Percentiles rank a stretch among this genome's conserved stretches.
These are phyloP conservation scores for Neosilurus mollespiculum DNA, from an alignment of 2,797 vertebrate genomes.

Conservation along the genomic window DNA sequence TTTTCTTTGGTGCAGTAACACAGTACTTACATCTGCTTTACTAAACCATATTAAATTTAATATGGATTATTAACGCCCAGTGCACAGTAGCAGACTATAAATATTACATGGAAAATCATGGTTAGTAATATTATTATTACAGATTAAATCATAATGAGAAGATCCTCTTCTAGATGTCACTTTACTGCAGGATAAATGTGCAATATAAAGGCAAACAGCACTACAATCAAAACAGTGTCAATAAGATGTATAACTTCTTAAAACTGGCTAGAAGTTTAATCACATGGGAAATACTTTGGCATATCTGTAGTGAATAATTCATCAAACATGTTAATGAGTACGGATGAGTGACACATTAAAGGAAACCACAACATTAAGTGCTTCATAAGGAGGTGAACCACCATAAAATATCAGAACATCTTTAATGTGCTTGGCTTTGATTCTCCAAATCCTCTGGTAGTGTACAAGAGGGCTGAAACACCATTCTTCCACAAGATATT, in stretches of 20 bases:
- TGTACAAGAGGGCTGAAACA: background rate
- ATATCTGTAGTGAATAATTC: background rate
- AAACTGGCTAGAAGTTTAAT: background rate
- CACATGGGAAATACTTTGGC: background rate
- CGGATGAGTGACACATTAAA: background rate
- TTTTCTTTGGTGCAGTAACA: slow-evolving; percentile 8
- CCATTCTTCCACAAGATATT: background rate
- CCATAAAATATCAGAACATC: background rate
- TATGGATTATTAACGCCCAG: background rate
- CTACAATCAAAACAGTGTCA: background rate
- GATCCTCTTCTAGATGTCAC: background rate
- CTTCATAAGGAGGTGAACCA: background rate
- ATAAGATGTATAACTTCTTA: too few relatives aligned
- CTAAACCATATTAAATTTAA: slow-evolving; percentile 12
- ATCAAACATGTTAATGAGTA: background rate
- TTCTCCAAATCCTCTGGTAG: background rate
- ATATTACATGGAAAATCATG: slow-evolving; percentile 4
- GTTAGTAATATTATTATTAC: background rate
- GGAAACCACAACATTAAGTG: background rate
- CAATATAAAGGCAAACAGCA: background rate
- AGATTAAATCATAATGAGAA: background rate
- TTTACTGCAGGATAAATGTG: background rate
- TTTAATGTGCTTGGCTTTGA: background rate
- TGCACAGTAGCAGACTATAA: background rate
- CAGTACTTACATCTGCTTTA: background rate